Base-by-base conservation (phyloP, 92 coral and sea anemone species). In the Bergia puertoricense region DNA sequence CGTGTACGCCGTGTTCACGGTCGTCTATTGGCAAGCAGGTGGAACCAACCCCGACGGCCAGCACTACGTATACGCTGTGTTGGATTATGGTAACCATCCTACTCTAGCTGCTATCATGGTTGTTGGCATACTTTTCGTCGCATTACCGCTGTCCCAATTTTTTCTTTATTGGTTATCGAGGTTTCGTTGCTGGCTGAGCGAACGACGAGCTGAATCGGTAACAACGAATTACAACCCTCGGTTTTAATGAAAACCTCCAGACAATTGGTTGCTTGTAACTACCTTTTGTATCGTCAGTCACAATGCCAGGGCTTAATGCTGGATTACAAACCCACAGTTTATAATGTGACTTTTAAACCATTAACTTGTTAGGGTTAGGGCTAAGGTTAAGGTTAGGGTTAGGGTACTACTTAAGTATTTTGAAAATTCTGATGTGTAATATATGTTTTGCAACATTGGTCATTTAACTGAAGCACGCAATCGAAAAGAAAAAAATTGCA, bases 1-100 rank as follows among this genome's bases (percentile, higher is more conserved):
- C 6, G 76, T 89, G 2, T 95, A 95, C 56, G 79, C 89, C 42
- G 2, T 85, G 14, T 95, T 95, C 89, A 82, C 96, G 1, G 92
- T 93, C 44, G 46, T 90, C 9, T 95, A 93, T 78, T 93, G 98
- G 96, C 81, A 46, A 43, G 90, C 89, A 43, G 95, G 96, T 1
- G 98, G 98, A 2, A 91, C 93, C 22, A 95, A 95, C 85, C 72
- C 20, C 36, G 11, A 80, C 22, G 96, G 96, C 11, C 4, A 89
- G 22, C 92, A 89, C 9, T 93, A 90, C 82, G 88, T 95, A 56
- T 95, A 95, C 79, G 90, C 90, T 23, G 76, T 89, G 8, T 48
- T 95, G 91, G 92, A 95, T 72, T 95, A 93, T 76, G 85, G 76
- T 20, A 89, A 91, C 11, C 92, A 86, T 67, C 94, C 94, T 6